phyloP scores from a whole-genome alignment of 2,797 vertebrate species.

The Linurgus olivaceus region DNA sequence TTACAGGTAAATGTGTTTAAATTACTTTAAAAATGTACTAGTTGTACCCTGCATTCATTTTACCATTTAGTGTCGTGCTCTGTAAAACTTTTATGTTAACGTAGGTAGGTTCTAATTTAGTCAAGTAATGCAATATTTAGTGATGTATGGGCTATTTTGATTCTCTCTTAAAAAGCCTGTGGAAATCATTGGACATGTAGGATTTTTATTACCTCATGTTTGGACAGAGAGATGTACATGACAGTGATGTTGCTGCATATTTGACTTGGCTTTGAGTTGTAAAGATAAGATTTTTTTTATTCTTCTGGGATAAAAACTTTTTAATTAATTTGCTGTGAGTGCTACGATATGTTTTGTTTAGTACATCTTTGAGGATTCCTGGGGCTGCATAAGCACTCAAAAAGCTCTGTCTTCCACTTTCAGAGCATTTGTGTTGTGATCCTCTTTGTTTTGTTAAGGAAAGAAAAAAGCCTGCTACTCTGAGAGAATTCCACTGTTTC shows the following conservation, averaged over 20 bases:
- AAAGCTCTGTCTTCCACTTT: background rate
- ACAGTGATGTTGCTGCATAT: background rate
- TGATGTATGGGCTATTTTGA: background rate
- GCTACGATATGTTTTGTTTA: background rate
- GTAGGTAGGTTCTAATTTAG: background rate
- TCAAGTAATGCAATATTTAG: background rate
- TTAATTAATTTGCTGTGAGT: background rate
- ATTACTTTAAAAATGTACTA: background rate
- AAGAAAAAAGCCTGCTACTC: background rate
- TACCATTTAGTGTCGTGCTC: background rate
- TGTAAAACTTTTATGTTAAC: background rate
- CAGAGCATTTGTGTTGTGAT: background rate
- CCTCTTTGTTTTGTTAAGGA: background rate
- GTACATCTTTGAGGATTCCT: background rate
- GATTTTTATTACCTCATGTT: background rate
- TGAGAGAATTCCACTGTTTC: background rate
- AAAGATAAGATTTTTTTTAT: background rate
- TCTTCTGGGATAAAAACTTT: background rate
- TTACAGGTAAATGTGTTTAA: conserved; percentile 82
- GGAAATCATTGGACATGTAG: background rate
- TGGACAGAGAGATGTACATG: background rate
- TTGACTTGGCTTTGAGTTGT: background rate
- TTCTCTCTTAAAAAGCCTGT: background rate
- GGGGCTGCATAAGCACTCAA: background rate
- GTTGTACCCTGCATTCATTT: background rate